Conservation (phyloP, 92 coral and sea anemone species). For the Micromussa lordhowensis region DNA sequence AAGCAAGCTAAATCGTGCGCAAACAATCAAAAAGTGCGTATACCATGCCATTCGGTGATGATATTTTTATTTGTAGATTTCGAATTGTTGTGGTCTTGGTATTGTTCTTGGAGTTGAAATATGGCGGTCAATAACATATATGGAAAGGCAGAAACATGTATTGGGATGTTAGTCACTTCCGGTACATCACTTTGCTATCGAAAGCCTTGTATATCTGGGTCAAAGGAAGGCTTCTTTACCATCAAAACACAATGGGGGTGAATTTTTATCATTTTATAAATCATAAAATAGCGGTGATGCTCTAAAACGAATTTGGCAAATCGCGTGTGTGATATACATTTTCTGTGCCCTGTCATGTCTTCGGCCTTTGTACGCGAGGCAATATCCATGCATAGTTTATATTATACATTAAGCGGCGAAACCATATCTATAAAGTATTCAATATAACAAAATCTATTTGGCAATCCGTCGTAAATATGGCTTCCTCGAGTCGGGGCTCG, state of each 20-base stretch:
- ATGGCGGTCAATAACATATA: slow-evolving; percentile 16
- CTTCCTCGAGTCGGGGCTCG: slow-evolving; percentile 21
- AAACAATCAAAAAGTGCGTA: slow-evolving; percentile 77
- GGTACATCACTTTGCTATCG: slow-evolving; percentile 47
- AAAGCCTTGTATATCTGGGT: neutral
- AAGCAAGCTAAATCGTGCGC: slow-evolving; percentile 69
- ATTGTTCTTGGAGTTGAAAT: slow-evolving; percentile 29
- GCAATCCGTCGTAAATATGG: slow-evolving; percentile 24
- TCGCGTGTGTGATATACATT: neutral
- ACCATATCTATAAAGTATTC: neutral
- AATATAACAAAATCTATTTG: neutral
- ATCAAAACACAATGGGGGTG: neutral
- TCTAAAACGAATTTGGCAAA: neutral
- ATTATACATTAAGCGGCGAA: neutral
- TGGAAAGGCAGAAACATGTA: neutral
- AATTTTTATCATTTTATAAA: neutral
- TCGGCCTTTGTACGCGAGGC: neutral
- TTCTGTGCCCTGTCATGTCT: neutral
- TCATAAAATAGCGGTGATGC: neutral
- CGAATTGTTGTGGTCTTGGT: neutral
- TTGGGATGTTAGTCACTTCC: slow-evolving; percentile 57
- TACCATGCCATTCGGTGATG: slow-evolving; percentile 8
- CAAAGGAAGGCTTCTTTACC: neutral
- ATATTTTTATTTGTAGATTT: slow-evolving; percentile 12
- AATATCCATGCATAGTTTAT: neutral